Evolutionary conservation across 2,113 vertebrate species (phyloP).

Genomic region (Lonchura striata): DNA sequence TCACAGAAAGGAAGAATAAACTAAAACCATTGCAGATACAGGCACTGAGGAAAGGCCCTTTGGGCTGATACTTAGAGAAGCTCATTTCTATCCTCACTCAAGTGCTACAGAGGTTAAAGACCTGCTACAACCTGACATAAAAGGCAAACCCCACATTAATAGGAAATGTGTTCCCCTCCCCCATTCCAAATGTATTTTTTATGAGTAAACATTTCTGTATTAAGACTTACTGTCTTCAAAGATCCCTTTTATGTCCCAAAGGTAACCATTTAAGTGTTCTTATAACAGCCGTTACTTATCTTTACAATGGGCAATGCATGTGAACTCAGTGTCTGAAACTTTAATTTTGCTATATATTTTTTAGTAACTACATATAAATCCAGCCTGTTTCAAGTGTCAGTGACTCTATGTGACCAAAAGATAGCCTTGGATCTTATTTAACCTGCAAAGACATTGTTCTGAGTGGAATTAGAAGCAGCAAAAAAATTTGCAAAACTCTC

Average conservation of each 20-base stretch:
- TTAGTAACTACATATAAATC: slow-evolving; percentile 73
- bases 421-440: slow-evolving; percentile 29
- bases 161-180: slow-evolving; percentile 53
- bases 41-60: slow-evolving; percentile 21
- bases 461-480: background rate
- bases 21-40: background rate
- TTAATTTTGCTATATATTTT: slow-evolving; percentile 73
- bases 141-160: slow-evolving; percentile 57
- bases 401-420: slow-evolving; percentile 29
- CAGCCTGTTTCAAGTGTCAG: slow-evolving; percentile 31
- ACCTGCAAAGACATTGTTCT: background rate
- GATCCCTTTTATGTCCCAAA: slow-evolving; percentile 75
- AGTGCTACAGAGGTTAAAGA: slow-evolving; percentile 54
- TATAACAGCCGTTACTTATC: slow-evolving; percentile 75
- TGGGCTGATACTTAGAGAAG: slow-evolving; percentile 34
- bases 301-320: slow-evolving; percentile 63
- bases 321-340: slow-evolving; percentile 44
- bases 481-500: background rate
- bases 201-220: slow-evolving; percentile 76
- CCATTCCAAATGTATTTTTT: slow-evolving; percentile 65
- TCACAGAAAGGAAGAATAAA: slow-evolving; percentile 6
- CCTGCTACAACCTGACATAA: slow-evolving; percentile 53
- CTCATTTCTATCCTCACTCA: slow-evolving; percentile 13
- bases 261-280: slow-evolving; percentile 76
- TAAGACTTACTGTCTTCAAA: slow-evolving; percentile 75